A percentile compares a stretch with the other conserved stretches of the same genome.
Evolutionary conservation across 2,888 invertebrate species (phyloP).

Genomic region (Neelides folsomi): DNA sequence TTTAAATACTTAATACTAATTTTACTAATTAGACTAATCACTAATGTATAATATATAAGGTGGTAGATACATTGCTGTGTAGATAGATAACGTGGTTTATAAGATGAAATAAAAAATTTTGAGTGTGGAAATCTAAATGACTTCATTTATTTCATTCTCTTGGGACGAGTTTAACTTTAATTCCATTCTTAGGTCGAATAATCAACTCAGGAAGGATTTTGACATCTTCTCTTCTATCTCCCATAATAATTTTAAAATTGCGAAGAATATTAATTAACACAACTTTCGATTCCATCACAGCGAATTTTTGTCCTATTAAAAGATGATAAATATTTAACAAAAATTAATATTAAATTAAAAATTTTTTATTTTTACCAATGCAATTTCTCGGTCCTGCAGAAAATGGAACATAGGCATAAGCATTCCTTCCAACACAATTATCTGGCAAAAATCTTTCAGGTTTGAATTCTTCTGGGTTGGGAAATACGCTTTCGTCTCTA

Average conservation of each 20-base stretch:
- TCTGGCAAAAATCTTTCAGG: conserved; percentile 13
- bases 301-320: conserved; percentile 1
- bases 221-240: not conserved
- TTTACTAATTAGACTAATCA: no score
- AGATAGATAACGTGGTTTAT: no score
- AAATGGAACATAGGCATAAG: conserved; percentile 14
- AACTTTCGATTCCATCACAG: conserved; percentile 5
- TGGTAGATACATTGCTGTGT: no score
- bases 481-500: not conserved
- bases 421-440: conserved; percentile 6
- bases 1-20: no score
- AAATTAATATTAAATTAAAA: no score
- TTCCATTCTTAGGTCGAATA: not conserved
- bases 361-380: no score
- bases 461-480: no score
- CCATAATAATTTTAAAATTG: not conserved
- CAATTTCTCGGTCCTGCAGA: conserved; percentile 9
- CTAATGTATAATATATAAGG: no score
- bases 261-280: not conserved
- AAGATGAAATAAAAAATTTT: no score
- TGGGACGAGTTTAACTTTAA: not conserved
- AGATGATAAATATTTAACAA: no score
- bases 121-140: no score
- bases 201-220: conserved; percentile 1
- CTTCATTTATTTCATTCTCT: not conserved